Percentiles rank a stretch among this genome's conserved stretches.
These are phyloP conservation scores for Coreius guichenoti DNA, from an alignment of 2,797 vertebrate genomes.

Conservation along the genomic window DNA sequence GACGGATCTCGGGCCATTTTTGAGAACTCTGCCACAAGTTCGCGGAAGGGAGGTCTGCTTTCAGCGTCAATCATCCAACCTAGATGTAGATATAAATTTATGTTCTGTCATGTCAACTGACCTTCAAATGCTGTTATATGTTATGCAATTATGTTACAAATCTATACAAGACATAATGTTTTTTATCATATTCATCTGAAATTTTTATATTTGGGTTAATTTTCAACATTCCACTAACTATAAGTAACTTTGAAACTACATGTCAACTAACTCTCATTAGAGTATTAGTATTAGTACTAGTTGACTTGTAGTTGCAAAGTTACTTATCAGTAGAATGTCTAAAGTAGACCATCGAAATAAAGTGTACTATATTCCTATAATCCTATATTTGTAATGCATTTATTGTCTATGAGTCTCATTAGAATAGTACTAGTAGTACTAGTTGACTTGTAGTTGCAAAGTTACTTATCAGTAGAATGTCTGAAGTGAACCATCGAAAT, in stretches of 20 bases:
- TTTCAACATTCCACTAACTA: background rate
- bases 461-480: background rate
- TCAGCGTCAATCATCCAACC: slow-evolving; percentile 98
- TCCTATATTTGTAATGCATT: background rate
- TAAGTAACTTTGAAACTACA: background rate
- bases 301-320: background rate
- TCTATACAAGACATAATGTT: background rate
- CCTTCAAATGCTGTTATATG: background rate
- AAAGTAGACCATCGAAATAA: background rate
- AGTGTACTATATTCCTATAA: background rate
- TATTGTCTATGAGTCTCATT: background rate
- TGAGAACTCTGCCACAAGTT: slow-evolving; percentile 88
- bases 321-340: background rate
- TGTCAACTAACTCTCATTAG: background rate
- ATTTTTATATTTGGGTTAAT: background rate
- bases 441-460: background rate
- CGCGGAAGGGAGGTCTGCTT: slow-evolving; percentile 89
- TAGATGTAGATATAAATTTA: slow-evolving; percentile 58
- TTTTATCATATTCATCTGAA: background rate
- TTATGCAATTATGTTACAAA: background rate
- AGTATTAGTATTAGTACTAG: background rate
- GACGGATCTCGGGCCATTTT: slow-evolving; percentile 94
- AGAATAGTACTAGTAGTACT: background rate
- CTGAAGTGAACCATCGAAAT: background rate
- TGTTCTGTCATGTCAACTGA: background rate